Base-by-base conservation (phyloP, 2,888 invertebrate species). In the Dicroscelio sp. region DNA sequence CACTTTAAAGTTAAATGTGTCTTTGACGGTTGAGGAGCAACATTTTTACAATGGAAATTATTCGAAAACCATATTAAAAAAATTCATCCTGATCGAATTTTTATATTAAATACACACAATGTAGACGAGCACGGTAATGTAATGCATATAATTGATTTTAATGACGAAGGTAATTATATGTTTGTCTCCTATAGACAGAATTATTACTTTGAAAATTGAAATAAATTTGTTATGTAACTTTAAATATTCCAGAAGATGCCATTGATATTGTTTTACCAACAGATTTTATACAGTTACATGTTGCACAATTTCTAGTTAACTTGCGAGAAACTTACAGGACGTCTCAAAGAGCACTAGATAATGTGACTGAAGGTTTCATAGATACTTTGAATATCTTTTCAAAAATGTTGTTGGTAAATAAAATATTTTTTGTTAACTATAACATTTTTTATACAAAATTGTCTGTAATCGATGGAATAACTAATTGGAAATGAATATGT, bases 1-100 rank as follows among this genome's bases (percentile, higher is more conserved):
- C 52, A 83, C 58, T 58, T 83, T 6, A 83, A 83, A 27, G 30
- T 71, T 23, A 83, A 83, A 58, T 83, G 83, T 58, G 58, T 83
- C 25, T 35, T 58, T 12, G 17, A 25, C 20, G 71, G 60, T 20
- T 83, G 83, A 30, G 60, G 83, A n/a, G 83, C 83, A 14, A 83
- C 83, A 3, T 83, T 83, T 58, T 1, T 20, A 25, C 69, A 55
- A 33, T 83, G 83, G 83, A 80, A 65, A 48, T 0, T 30, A 6
- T 80, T 80, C 17, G 52, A 43, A 20, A 27, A 52, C 12, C 76
- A 76, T 30, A 12, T 76, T 5, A 27, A 0, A 14, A 25, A 25
- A 2, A 27, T 76, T 35, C 76, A 76, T 38, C 35, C 27, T 2
- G 76, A 60, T 8, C 35, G 20, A 25, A 38, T 60, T 27, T 2